Evolutionary conservation across 1,140 invertebrate species (phyloP).

Genomic region (Archegozetes longisetosus): DNA sequence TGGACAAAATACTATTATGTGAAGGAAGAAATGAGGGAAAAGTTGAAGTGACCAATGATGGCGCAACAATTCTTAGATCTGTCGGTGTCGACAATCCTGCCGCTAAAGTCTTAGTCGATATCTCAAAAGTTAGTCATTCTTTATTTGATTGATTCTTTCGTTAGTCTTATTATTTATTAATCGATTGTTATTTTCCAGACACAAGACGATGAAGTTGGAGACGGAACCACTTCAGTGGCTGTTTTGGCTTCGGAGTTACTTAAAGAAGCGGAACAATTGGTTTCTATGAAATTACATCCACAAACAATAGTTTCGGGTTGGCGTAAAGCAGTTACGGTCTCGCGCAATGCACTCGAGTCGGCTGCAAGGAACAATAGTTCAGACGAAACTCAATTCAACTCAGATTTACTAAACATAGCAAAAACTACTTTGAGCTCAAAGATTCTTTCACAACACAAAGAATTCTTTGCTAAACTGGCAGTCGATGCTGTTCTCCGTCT

Average conservation of each 20-base stretch:
- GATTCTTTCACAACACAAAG: constrained; percentile 93
- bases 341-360: constrained; percentile 58
- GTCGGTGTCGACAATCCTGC: constrained; percentile 98
- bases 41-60: constrained; percentile 97
- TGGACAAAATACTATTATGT: constrained; percentile 97
- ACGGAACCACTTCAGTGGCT: constrained; percentile 97
- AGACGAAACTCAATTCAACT: constrained; percentile 56
- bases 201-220: constrained; percentile 98
- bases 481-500: constrained; percentile 87
- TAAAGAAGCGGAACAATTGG: constrained; percentile 82
- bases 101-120: constrained; percentile 81
- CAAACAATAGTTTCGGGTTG: constrained; percentile 95
- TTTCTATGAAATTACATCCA: constrained; percentile 90
- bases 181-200: constrained; percentile 37
- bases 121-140: constrained; percentile 12
- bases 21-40: constrained; percentile 58
- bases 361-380: constrained; percentile 48
- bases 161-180: constrained; percentile 13
- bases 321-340: constrained; percentile 66
- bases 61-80: constrained; percentile 91
- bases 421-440: constrained; percentile 95
- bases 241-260: constrained; percentile 89
- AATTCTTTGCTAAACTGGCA: constrained; percentile 84
- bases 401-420: constrained; percentile 92
- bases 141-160: neutral